These are phyloP conservation scores for Ceratina calcarata DNA, from an alignment of 1,140 invertebrate genomes.

Conservation along the genomic window DNA sequence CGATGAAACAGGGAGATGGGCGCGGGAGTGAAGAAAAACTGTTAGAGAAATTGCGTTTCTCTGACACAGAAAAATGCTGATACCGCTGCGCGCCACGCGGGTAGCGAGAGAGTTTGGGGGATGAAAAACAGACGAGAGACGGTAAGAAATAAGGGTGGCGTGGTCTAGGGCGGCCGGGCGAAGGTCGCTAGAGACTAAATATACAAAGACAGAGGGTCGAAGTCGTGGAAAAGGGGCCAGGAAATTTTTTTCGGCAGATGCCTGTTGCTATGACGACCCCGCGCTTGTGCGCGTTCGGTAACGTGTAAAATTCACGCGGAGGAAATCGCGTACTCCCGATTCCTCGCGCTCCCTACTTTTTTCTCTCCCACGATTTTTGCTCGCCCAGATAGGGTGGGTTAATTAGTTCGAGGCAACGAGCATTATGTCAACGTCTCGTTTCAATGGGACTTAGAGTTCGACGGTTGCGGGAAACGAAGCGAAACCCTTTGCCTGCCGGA, in stretches of 20 bases:
- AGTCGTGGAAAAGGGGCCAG: constrained; percentile 6
- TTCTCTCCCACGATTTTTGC: neutral
- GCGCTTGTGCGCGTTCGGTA: constrained; percentile 59
- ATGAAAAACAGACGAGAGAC: neutral
- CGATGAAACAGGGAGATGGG: neutral
- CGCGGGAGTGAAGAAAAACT: neutral
- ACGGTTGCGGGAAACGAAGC: constrained; percentile 30
- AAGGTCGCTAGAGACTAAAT: too few relatives aligned
- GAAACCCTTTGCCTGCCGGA: constrained; percentile 16
- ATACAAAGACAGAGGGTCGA: neutral
- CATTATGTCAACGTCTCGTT: constrained; percentile 28
- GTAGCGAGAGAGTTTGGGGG: neutral
- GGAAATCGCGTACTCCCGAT: constrained; percentile 34
- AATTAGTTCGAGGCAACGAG: constrained; percentile 16
- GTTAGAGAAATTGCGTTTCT: constrained; percentile 3
- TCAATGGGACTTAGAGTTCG: constrained; percentile 17
- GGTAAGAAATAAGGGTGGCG: constrained; percentile 6
- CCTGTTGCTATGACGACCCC: constrained; percentile 77
- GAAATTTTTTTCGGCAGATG: constrained; percentile 72
- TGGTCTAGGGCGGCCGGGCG: neutral
- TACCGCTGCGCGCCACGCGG: neutral
- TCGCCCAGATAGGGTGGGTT: constrained; percentile 6
- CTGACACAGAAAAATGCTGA: constrained; percentile 20
- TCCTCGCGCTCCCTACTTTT: constrained; percentile 3
- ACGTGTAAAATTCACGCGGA: constrained; percentile 43